phyloP scores from a whole-genome alignment of 2,888 invertebrate species.

The Clanis bilineata region DNA sequence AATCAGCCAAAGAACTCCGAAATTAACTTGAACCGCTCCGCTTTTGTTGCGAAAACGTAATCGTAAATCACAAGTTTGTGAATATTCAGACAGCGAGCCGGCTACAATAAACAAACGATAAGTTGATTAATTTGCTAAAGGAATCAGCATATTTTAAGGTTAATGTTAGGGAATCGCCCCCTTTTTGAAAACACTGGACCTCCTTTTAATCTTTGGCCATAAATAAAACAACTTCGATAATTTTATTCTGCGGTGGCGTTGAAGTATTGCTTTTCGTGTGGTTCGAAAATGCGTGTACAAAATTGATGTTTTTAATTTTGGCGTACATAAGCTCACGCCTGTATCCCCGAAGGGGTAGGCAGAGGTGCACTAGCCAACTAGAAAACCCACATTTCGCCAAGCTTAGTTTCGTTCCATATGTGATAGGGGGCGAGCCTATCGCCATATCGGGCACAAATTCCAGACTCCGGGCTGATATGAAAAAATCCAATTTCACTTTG shows the following conservation, averaged over 20 bases:
- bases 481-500: too few relatives aligned
- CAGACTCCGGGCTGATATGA: too few relatives aligned
- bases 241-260: neutral
- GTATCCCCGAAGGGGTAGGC: too few relatives aligned
- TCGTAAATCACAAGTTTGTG: slow-evolving; percentile 47
- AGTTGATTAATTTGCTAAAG: slow-evolving; percentile 41
- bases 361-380: too few relatives aligned
- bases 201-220: neutral
- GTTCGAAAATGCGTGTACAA: neutral
- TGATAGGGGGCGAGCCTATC: too few relatives aligned
- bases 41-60: slow-evolving; percentile 35
- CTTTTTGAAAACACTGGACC: neutral
- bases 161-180: neutral
- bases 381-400: too few relatives aligned
- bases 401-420: too few relatives aligned
- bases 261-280: neutral
- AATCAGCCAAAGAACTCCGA: slow-evolving; percentile 36
- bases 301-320: neutral
- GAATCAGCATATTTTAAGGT: slow-evolving; percentile 3
- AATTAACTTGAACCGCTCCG: slow-evolving; percentile 36
- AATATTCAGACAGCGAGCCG: slow-evolving; percentile 37
- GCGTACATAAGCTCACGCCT: neutral
- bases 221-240: slow-evolving; percentile 3
- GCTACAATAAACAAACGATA: slow-evolving; percentile 45
- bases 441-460: too few relatives aligned